Evolutionary conservation across 2,888 invertebrate genomes (phyloP).

Genomic region (Drosophila vallismaia): DNA sequence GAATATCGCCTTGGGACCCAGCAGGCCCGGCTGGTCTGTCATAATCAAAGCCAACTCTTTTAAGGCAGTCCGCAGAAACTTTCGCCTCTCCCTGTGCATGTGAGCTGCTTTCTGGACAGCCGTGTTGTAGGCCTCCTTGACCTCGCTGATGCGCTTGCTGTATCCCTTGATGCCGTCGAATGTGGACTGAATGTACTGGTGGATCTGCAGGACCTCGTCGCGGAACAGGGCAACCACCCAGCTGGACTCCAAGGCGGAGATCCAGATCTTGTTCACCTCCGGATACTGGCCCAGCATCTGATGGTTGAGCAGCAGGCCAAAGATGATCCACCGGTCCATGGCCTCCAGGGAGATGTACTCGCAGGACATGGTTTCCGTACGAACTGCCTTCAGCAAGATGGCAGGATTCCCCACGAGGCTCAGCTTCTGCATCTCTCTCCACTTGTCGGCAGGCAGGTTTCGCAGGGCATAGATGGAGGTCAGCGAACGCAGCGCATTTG

Average conservation of each 20-base stretch:
- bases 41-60: conserved; percentile 97
- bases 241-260: conserved; percentile 94
- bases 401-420: conserved; percentile 97
- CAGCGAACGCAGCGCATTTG: conserved; percentile 94
- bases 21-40: conserved; percentile 97
- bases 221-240: conserved; percentile 97
- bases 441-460: conserved; percentile 96
- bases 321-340: conserved; percentile 98
- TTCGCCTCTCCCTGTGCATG: conserved; percentile 96
- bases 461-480: conserved; percentile 94
- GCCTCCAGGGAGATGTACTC: conserved; percentile 97
- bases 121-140: conserved; percentile 96
- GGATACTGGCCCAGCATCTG: conserved; percentile 92
- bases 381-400: conserved; percentile 96
- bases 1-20: conserved; percentile 98
- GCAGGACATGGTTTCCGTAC: conserved; percentile 98
- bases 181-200: conserved; percentile 95
- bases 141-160: conserved; percentile 95
- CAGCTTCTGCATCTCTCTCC: conserved; percentile 96
- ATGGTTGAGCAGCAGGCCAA: conserved; percentile 96
- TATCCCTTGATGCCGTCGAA: conserved; percentile 98
- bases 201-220: conserved; percentile 98
- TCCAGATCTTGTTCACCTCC: conserved; percentile 94
- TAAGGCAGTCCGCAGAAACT: conserved; percentile 96
- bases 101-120: conserved; percentile 96